Base-by-base conservation (phyloP, 1,140 invertebrate genomes). In the Odontomachus brunneus region DNA sequence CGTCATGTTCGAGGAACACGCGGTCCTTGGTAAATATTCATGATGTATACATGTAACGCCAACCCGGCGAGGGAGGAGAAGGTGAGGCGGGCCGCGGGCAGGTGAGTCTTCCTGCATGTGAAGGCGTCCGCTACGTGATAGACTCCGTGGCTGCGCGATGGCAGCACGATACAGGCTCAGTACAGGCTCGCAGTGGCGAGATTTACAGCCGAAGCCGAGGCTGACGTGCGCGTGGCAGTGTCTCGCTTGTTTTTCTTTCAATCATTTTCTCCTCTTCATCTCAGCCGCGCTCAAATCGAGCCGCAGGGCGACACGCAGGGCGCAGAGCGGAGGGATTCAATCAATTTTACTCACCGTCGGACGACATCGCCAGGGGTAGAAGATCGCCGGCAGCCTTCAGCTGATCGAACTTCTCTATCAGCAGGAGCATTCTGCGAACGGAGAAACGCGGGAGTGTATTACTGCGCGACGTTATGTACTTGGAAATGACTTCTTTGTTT, bases 401-500 rank as follows among this genome's bases (percentile, higher is more conserved):
- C 92, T 98, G 97, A 94, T 99, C 98, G 94, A 99, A 99, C 92
- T 97, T 97, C 74, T 96, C 95, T 87, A 97, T 96, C 22, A 99
- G 92, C 62, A 84, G 96, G 91, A 74, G 95, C 96, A 92, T 98
- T 81, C 94, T 94, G 78, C 82, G 92, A 86, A 38, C 33, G 59
- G 57, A 19, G 7, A 1, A 12, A 2, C 12, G 15, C 38, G 14
- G n/a, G 7, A 51, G 14, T 60, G 19, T 33, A n/a, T n/a, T 26
- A 7, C 67, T 49, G 60, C 17, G 29, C 49, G 60, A 59, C 17
- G 44, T 49, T 38, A 24, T 26, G 9, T 11, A 17, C 33, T 22
- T 11, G 9, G 19, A 5, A 11, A 74, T 62, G 48, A 38, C 33
- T 38, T 22, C 7, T 14, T 19, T 33, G 2, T 38, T 38, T 19